Conservation (phyloP, 2,888 invertebrate genomes). For the Mayetiola destructor region DNA sequence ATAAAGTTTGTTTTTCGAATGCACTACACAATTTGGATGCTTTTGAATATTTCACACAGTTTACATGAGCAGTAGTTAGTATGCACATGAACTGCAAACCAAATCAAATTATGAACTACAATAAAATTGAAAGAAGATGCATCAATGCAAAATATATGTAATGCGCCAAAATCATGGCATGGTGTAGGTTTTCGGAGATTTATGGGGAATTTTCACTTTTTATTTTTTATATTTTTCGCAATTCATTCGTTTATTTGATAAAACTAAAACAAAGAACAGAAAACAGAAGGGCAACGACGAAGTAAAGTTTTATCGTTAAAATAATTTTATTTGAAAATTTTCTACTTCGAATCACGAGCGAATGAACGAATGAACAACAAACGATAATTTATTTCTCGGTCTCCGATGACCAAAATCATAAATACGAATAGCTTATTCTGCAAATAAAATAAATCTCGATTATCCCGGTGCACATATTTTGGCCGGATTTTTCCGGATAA, state of each 20-base stretch:
- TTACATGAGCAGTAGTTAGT: background rate
- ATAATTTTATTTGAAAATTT: no score
- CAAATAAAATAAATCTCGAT: conserved; percentile 9
- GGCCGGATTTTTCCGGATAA: background rate
- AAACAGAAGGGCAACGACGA: background rate
- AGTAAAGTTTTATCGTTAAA: no score
- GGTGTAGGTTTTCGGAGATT: no score
- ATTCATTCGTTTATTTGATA: background rate
- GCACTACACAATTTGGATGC: no score
- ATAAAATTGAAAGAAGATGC: background rate
- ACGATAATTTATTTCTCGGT: conserved; percentile 4
- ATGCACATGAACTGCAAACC: background rate
- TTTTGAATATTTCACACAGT: background rate
- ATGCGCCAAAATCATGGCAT: background rate
- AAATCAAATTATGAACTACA: background rate
- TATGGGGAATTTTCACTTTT: no score
- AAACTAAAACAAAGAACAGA: background rate
- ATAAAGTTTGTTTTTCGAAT: no score
- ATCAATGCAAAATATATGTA: background rate
- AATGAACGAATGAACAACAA: background rate
- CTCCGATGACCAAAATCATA: background rate
- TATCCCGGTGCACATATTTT: conserved; percentile 1
- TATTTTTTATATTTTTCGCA: no score
- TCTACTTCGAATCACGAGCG: no score
- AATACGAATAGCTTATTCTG: conserved; percentile 9